A percentile compares a stretch with the other conserved stretches of the same genome.
These are phyloP conservation scores for Sapayoa aenigma DNA, from an alignment of 2,113 vertebrate genomes.

Conservation along the genomic window DNA sequence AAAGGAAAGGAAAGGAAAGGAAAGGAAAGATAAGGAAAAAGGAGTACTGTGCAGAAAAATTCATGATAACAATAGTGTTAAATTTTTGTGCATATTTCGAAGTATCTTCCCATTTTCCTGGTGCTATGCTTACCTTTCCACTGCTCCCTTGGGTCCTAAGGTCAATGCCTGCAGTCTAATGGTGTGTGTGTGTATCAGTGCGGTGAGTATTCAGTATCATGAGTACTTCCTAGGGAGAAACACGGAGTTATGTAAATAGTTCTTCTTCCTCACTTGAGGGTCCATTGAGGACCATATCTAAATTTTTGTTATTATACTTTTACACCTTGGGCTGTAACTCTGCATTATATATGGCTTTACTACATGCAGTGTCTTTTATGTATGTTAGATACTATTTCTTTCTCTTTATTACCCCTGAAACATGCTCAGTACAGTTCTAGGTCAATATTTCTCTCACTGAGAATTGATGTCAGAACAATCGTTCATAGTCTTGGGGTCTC, in stretches of 20 bases:
- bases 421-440: not conserved
- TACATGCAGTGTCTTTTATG: not conserved
- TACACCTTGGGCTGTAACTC: not conserved
- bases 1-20: not conserved
- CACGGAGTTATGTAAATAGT: not conserved
- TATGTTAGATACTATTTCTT: not conserved
- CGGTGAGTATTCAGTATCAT: accelerated
- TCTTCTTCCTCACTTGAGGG: not conserved
- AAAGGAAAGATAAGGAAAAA: not conserved
- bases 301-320: not conserved
- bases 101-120: not conserved
- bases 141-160: not conserved
- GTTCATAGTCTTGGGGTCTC: not conserved
- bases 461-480: not conserved
- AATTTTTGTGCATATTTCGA: not conserved
- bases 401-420: not conserved
- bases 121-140: not conserved
- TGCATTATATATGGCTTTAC: not conserved
- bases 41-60: not conserved
- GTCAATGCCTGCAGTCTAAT: not conserved
- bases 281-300: not conserved
- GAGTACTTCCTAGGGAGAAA: not conserved
- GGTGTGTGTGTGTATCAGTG: not conserved
- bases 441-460: not conserved
- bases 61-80: not conserved